These are phyloP conservation scores for Pholis gunnellus DNA, from an alignment of 2,113 vertebrate species.

Conservation along the genomic window DNA sequence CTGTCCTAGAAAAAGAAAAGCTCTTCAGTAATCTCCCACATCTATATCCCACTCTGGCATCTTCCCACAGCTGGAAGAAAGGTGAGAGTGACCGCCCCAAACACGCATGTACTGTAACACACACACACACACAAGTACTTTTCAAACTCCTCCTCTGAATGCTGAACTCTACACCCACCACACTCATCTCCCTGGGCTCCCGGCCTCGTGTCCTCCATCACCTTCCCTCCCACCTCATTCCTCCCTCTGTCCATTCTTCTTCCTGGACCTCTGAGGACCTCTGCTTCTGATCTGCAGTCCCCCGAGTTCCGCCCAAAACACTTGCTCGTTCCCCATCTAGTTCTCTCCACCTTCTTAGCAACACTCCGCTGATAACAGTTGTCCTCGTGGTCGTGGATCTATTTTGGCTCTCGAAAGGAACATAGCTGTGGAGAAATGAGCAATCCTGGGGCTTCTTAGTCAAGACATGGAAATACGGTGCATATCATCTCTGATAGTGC, in stretches of 20 bases:
- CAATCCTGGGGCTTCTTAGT: not conserved
- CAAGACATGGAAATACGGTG: constrained; percentile 26
- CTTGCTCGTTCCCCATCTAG: constrained; percentile 39
- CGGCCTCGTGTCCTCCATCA: constrained; percentile 18
- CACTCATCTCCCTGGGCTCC: constrained; percentile 51
- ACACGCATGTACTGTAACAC: not conserved
- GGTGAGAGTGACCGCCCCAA: constrained; percentile 16
- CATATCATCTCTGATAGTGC: constrained; percentile 1
- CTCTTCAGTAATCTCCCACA: constrained; percentile 21
- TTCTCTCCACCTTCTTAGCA: not conserved
- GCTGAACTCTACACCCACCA: constrained; percentile 34
- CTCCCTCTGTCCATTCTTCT: constrained; percentile 20
- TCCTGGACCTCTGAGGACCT: not conserved
- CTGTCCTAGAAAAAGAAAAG: constrained; percentile 1
- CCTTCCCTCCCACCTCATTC: not conserved
- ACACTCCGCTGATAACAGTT: not conserved
- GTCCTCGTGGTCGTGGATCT: constrained; percentile 21
- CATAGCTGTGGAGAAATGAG: not conserved
- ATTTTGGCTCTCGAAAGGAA: constrained; percentile 7
- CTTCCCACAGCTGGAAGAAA: constrained; percentile 19
- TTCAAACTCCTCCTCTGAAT: constrained; percentile 23
- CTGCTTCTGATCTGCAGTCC: constrained; percentile 44
- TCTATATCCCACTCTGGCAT: not conserved
- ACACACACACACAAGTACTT: not conserved
- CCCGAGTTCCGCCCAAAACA: constrained; percentile 28